Evolutionary conservation across 2,888 invertebrate species (phyloP).

Genomic region (Torymus tubicola): DNA sequence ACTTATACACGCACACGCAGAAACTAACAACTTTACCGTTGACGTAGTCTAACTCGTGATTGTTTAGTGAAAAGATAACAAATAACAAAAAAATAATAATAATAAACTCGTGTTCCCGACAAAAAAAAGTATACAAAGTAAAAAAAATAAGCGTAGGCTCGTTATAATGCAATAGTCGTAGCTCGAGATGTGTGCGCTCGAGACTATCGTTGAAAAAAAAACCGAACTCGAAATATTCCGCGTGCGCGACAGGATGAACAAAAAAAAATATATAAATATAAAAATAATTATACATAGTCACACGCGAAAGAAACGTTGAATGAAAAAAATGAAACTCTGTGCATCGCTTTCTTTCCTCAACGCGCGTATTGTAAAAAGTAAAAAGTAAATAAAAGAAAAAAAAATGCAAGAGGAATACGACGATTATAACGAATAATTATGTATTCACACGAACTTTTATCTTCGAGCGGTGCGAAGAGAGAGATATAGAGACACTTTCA

Average conservation of each 20-base stretch:
- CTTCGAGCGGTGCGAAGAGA: conserved; percentile 56
- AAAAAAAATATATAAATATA: conserved; percentile 27
- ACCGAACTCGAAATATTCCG: conserved; percentile 11
- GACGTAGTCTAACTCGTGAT: conserved; percentile 68
- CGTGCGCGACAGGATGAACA: too few species aligned
- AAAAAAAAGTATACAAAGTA: conserved; percentile 41
- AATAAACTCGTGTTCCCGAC: conserved; percentile 46
- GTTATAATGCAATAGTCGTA: conserved; percentile 64
- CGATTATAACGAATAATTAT: conserved; percentile 5
- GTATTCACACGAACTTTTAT: conserved; percentile 32
- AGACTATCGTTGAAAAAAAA: conserved; percentile 41
- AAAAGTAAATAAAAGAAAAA: not conserved
- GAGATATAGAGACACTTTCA: conserved; percentile 34
- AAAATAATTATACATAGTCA: conserved; percentile 38
- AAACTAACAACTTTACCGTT: conserved; percentile 63
- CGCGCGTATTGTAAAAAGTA: conserved; percentile 5
- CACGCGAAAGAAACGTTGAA: not conserved
- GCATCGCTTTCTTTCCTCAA: conserved; percentile 45
- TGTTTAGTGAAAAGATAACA: conserved; percentile 64
- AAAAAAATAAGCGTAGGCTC: conserved; percentile 66
- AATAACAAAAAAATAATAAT: conserved; percentile 39
- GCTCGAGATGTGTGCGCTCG: conserved; percentile 52
- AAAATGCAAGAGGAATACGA: conserved; percentile 16
- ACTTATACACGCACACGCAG: not conserved
- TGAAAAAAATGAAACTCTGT: conserved; percentile 47